Percentiles rank a stretch among this genome's conserved stretches.
These are phyloP conservation scores for Burhinus oedicnemus DNA, from an alignment of 2,113 vertebrate genomes.

Conservation along the genomic window DNA sequence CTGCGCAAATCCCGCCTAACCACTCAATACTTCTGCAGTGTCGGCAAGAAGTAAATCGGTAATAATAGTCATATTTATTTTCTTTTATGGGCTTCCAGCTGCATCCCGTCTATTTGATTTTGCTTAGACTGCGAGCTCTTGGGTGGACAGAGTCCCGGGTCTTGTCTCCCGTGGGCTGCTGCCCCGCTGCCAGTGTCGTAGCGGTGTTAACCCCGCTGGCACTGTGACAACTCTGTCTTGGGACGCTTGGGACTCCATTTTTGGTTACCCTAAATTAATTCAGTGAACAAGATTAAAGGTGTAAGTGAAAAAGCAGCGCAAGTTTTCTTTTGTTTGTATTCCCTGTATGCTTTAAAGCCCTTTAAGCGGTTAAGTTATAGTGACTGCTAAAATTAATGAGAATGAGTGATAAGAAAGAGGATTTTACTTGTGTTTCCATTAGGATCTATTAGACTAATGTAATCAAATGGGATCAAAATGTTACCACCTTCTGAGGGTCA, in stretches of 20 bases:
- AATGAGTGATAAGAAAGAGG: not conserved
- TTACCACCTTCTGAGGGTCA: not conserved
- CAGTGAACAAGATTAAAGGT: not conserved
- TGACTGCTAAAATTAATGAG: not conserved
- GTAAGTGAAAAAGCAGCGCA: not conserved
- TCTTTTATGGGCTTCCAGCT: not conserved
- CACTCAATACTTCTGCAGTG: not conserved
- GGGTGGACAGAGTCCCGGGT: not conserved
- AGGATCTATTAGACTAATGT: conserved; percentile 24
- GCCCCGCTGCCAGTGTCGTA: accelerated
- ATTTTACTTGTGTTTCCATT: conserved; percentile 34
- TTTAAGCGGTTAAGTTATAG: not conserved
- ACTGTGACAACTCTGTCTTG: not conserved
- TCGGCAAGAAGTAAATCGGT: not conserved
- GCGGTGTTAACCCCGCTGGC: not conserved
- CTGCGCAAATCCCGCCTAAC: not conserved
- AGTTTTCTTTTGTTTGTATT: not conserved
- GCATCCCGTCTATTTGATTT: not conserved
- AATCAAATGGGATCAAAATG: conserved; percentile 41
- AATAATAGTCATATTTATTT: not conserved
- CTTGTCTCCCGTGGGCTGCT: not conserved
- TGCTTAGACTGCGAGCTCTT: not conserved
- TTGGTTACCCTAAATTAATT: not conserved
- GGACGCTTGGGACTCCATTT: not conserved
- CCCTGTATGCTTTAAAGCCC: not conserved